A percentile compares a stretch with the other conserved stretches of the same genome.
These are phyloP conservation scores for Manis pentadactyla DNA, from an alignment of 2,797 vertebrate genomes.

Conservation along the genomic window DNA sequence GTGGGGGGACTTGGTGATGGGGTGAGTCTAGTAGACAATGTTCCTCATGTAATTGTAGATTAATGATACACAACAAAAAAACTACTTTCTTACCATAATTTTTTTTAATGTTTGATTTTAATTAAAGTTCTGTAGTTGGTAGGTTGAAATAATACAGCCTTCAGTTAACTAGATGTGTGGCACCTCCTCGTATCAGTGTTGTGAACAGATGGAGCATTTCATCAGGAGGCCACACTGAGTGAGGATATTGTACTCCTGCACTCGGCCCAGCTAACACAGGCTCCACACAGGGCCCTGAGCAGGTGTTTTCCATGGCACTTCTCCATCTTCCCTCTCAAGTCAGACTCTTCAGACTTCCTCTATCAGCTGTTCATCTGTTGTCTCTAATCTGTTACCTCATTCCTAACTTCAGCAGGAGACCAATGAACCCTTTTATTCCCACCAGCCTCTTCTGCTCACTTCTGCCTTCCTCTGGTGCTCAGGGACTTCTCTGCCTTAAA, in stretches of 20 bases:
- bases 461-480: not conserved
- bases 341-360: not conserved
- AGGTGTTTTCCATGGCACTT: not conserved
- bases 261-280: not conserved
- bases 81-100: not conserved
- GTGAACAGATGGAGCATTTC: not conserved
- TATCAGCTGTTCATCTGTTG: not conserved
- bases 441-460: not conserved
- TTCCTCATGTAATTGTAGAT: no score
- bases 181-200: not conserved
- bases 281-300: not conserved
- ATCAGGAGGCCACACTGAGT: not conserved
- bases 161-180: not conserved
- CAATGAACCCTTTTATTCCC: not conserved
- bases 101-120: slow-evolving; percentile 12
- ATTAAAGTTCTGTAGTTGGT: not conserved
- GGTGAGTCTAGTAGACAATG: no score
- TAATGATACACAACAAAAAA: not conserved
- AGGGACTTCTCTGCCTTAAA: not conserved
- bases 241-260: not conserved
- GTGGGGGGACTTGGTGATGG: no score
- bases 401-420: not conserved
- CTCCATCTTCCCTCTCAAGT: not conserved
- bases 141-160: not conserved
- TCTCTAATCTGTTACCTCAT: not conserved